phyloP scores from a whole-genome alignment of 2,113 vertebrate genomes.

The Zonotrichia leucophrys region DNA sequence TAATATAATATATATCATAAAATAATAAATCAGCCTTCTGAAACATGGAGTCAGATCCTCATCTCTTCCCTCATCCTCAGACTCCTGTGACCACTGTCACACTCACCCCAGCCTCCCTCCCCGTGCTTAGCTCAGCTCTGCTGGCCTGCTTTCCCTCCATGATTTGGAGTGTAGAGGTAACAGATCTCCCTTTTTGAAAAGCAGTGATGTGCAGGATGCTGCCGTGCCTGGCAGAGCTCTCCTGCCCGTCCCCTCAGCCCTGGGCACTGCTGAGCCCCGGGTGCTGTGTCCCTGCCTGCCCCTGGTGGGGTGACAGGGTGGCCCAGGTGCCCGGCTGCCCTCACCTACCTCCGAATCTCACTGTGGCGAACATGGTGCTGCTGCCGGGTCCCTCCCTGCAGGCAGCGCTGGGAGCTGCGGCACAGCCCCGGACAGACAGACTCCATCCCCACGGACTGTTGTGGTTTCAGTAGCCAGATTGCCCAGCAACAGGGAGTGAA shows the following conservation, averaged over 20 bases:
- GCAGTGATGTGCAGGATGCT: background rate
- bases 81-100: too few relatives aligned
- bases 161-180: background rate
- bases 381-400: background rate
- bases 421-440: background rate
- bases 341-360: constrained; percentile 49
- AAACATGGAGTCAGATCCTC: too few relatives aligned
- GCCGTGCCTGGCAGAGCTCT: background rate
- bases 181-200: background rate
- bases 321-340: background rate
- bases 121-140: background rate
- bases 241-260: background rate
- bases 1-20: too few relatives aligned
- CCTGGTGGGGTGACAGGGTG: background rate
- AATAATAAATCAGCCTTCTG: too few relatives aligned
- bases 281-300: background rate
- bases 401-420: background rate
- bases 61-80: too few relatives aligned
- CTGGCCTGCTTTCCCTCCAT: background rate
- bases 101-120: background rate
- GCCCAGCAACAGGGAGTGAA: background rate
- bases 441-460: background rate
- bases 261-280: background rate
- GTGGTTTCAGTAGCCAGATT: background rate
- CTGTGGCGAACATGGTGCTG: background rate